Percentiles rank a stretch among this genome's conserved stretches.
Conservation (phyloP, 2,888 invertebrate genomes). For the Hyppa rectilinea region DNA sequence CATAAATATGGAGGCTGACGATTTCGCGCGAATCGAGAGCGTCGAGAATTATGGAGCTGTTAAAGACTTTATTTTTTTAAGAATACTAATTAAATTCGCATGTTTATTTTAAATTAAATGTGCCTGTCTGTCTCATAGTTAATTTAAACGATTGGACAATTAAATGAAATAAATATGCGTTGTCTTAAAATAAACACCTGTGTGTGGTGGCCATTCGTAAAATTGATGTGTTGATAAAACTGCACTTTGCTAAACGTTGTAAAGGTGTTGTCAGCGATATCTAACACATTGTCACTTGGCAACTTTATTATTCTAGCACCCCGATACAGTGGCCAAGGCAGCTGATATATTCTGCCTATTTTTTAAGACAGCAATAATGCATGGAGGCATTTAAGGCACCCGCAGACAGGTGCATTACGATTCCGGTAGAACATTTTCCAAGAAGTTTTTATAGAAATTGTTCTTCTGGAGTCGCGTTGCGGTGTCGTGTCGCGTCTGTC, state of each 20-base stretch:
- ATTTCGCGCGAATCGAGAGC: slow-evolving; percentile 63
- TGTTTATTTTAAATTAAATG: slow-evolving; percentile 52
- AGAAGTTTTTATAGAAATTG: no score
- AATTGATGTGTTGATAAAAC: slow-evolving; percentile 30
- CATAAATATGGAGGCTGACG: slow-evolving; percentile 62
- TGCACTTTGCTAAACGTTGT: slow-evolving; percentile 26
- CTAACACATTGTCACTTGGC: slow-evolving; percentile 18
- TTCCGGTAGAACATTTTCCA: no score
- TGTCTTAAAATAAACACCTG: slow-evolving; percentile 42
- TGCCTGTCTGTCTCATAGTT: slow-evolving; percentile 19
- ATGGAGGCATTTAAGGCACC: not conserved
- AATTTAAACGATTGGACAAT: slow-evolving; percentile 44
- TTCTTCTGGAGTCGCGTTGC: no score
- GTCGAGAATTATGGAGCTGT: slow-evolving; percentile 48
- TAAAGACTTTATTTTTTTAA: slow-evolving; percentile 48
- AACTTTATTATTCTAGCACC: no score
- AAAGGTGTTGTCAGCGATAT: slow-evolving; percentile 12
- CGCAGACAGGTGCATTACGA: no score
- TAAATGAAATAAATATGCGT: slow-evolving; percentile 34
- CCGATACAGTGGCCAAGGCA: no score
- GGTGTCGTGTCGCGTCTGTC: no score
- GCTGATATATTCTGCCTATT: slow-evolving; percentile 29
- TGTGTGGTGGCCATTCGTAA: slow-evolving; percentile 9
- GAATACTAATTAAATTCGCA: slow-evolving; percentile 40
- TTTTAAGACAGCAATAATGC: not conserved